These are phyloP conservation scores for Aphrocallistes beatrix DNA, from an alignment of 37 sponge, comb jelly and placozoan genomes.

Conservation along the genomic window DNA sequence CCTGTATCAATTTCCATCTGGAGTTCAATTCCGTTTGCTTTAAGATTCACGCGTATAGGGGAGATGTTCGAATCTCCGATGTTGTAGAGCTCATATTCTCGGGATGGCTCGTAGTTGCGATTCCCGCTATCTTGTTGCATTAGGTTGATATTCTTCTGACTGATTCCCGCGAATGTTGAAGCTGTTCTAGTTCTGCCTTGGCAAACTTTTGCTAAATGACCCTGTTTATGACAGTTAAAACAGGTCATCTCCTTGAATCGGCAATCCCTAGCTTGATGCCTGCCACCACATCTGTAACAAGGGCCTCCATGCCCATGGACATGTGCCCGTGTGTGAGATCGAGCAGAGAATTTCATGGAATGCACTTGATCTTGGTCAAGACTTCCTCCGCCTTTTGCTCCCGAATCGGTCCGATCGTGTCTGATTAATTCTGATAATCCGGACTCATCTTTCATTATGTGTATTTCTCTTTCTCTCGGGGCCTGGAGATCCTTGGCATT, in stretches of 20 bases:
- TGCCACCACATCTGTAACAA: conserved; percentile 32
- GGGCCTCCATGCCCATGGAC: background rate
- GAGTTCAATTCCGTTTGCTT: no score
- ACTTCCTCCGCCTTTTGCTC: background rate
- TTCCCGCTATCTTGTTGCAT: background rate
- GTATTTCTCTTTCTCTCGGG: background rate
- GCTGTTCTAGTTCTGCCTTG: background rate
- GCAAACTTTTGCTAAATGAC: conserved; percentile 28
- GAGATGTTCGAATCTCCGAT: background rate
- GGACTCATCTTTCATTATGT: background rate
- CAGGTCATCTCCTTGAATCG: conserved; percentile 25
- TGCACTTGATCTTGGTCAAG: background rate
- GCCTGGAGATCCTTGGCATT: background rate
- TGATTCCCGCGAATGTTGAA: background rate
- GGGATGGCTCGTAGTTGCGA: background rate
- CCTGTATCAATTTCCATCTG: conserved; percentile 11
- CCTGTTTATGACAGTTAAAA: conserved; percentile 22
- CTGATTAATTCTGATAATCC: no score
- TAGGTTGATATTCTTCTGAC: no score
- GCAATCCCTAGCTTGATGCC: conserved; percentile 11
- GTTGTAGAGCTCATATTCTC: background rate
- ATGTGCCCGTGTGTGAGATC: background rate
- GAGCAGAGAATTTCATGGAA: background rate
- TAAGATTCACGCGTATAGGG: no score
- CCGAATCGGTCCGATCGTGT: no score